phyloP scores from a whole-genome alignment of 2,888 invertebrate genomes.

The Pyrrhia umbra region DNA sequence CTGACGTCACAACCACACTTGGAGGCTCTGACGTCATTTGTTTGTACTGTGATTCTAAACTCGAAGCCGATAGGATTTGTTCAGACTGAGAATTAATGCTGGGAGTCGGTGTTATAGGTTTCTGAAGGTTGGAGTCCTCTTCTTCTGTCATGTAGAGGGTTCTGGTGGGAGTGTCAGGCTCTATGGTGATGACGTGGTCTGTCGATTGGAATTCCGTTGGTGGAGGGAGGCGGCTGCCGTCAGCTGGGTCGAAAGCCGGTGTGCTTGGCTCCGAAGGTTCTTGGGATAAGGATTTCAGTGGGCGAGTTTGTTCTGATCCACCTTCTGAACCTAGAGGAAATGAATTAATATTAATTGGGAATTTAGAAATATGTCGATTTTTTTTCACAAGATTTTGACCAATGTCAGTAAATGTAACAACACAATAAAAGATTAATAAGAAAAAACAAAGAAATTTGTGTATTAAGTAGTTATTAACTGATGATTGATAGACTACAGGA shows the following conservation, averaged over 20 bases:
- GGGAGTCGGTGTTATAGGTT: conserved; percentile 81
- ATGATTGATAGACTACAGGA: no score
- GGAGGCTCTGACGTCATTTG: conserved; percentile 60
- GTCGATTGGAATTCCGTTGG: conserved; percentile 74
- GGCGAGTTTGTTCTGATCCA: conserved; percentile 76
- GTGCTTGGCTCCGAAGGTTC: conserved; percentile 78
- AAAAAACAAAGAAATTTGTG: no score
- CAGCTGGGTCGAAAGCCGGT: conserved; percentile 71
- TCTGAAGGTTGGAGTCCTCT: conserved; percentile 78
- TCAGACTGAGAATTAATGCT: conserved; percentile 73
- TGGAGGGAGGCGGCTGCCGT: conserved; percentile 69
- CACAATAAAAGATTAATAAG: no score
- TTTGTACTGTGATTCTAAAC: conserved; percentile 76
- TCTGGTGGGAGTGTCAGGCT: conserved; percentile 78
- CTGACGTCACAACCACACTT: conserved; percentile 49
- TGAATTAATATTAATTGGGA: not conserved
- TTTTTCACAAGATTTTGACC: not conserved
- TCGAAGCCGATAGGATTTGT: conserved; percentile 82
- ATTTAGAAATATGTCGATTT: not conserved
- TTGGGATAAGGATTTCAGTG: conserved; percentile 76
- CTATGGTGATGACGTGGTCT: conserved; percentile 79
- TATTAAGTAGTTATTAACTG: no score
- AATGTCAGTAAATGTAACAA: no score
- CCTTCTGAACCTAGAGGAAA: conserved; percentile 73
- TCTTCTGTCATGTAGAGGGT: conserved; percentile 79